Base-by-base conservation (phyloP, 2,113 vertebrate genomes). In the Pelmatolapia mariae region DNA sequence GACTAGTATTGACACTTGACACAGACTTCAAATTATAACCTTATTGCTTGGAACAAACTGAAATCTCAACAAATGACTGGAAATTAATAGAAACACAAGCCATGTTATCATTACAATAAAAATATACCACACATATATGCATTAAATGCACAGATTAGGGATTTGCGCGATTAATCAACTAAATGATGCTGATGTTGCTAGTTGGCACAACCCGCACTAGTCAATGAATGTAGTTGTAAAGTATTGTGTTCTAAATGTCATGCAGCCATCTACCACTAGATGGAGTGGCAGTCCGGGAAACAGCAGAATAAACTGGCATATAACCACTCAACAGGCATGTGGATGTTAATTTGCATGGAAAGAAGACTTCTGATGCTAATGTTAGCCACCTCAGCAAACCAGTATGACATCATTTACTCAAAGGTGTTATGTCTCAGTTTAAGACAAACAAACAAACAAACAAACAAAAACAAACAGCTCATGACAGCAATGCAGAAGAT, bases 131-230 rank as follows among this genome's bases (percentile, higher is more conserved):
- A 73, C 22, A 73, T 5, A 3, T 26, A 73, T 29, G 15, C 38
- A 73, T 45, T 47, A 26, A 29, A 73, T 45, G 13, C 9, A 73
- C 40, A 73, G 40, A 45, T 73, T 66, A 66, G 61, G 61, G 61
- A 38, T 38, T 33, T 38, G 11, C 0, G 0, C 0, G 10, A 66
- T 66, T 38, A 66, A 38, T 66, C 10, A 36, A 3, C 4, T 38
- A 66, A 66, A 66, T n/a, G 61, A 38, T 38, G 61, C 61, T 66
- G 31, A 36, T 63, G 18, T 36, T n/a, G 61, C 33, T 38, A 66
- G 61, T 66, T 12, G 18, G 61, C 61, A 38, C 19, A 38, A 38
- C 61, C 0, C 7, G 0, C 4, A 66, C 61, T 38, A 66, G 7
- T 38, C 33, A 38, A 38, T 38, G 61, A 66, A 66, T 66, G 33